Percentiles rank a stretch among this genome's conserved stretches.
Conservation (phyloP, 2,888 invertebrate genomes). For the Himalopsyche kuldschensis region DNA sequence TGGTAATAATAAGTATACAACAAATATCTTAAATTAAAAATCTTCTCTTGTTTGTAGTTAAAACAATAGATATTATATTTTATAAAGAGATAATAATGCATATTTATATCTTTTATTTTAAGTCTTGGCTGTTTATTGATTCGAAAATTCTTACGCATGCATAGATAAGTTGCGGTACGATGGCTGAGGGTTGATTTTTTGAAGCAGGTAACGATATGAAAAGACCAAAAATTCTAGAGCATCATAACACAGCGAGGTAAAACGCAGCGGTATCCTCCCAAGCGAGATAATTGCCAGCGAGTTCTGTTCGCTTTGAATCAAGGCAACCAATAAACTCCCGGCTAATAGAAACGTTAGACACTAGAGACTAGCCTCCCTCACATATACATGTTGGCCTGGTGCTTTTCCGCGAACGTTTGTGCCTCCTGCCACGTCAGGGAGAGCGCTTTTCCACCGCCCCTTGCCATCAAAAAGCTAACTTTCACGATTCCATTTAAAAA, state of each 20-base stretch:
- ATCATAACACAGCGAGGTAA: not conserved
- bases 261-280: conserved; percentile 25
- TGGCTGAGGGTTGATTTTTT: not conserved
- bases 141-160: not conserved
- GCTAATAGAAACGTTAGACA: conserved; percentile 36
- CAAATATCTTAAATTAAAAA: too few species aligned
- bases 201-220: not conserved
- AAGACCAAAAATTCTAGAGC: not conserved
- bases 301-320: conserved; percentile 25
- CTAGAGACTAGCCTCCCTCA: conserved; percentile 17
- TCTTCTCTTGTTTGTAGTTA: too few species aligned
- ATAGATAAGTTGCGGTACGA: not conserved
- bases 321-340: conserved; percentile 24
- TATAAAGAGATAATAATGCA: too few species aligned
- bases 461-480: conserved; percentile 37
- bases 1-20: too few species aligned
- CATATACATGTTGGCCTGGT: not conserved
- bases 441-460: not conserved
- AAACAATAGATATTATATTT: too few species aligned
- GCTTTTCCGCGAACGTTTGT: conserved; percentile 6
- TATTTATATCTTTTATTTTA: too few species aligned
- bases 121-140: too few species aligned
- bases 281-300: conserved; percentile 36
- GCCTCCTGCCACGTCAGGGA: not conserved
- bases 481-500: conserved; percentile 40